A percentile compares a stretch with the other conserved stretches of the same genome.
Evolutionary conservation across 2,888 invertebrate genomes (phyloP).

Genomic region (Andricus quercusramuli): DNA sequence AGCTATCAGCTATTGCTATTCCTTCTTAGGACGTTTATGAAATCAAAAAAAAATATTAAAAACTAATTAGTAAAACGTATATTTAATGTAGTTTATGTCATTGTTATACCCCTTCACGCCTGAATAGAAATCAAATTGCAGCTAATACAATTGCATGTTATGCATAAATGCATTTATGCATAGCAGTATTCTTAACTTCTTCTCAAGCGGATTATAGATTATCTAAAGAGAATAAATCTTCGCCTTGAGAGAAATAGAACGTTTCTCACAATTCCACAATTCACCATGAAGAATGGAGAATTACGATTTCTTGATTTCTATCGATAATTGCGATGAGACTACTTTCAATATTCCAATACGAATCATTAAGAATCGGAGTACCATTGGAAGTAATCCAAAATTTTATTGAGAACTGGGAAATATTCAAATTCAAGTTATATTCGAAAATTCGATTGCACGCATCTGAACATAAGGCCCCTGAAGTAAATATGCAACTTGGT

Average conservation of each 20-base stretch:
- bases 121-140: not conserved
- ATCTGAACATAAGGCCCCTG: not conserved
- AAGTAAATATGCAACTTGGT: not conserved
- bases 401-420: not conserved
- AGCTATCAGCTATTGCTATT: no score
- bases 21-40: no score
- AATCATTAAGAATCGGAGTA: not conserved
- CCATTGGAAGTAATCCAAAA: not conserved
- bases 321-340: not conserved
- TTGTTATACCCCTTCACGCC: no score
- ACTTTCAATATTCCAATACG: not conserved
- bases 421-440: not conserved
- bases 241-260: constrained; percentile 37
- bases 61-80: no score
- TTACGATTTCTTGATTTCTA: not conserved
- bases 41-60: no score
- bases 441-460: not conserved
- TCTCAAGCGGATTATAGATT: not conserved
- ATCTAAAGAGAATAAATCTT: constrained; percentile 33
- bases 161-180: not conserved
- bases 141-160: not conserved
- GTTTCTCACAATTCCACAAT: constrained; percentile 22
- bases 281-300: not conserved
- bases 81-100: no score
- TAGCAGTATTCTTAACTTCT: not conserved